A percentile compares a stretch with the other conserved stretches of the same genome.
These are phyloP conservation scores for Leuciscus idus DNA, from an alignment of 2,113 vertebrate species.

Conservation along the genomic window DNA sequence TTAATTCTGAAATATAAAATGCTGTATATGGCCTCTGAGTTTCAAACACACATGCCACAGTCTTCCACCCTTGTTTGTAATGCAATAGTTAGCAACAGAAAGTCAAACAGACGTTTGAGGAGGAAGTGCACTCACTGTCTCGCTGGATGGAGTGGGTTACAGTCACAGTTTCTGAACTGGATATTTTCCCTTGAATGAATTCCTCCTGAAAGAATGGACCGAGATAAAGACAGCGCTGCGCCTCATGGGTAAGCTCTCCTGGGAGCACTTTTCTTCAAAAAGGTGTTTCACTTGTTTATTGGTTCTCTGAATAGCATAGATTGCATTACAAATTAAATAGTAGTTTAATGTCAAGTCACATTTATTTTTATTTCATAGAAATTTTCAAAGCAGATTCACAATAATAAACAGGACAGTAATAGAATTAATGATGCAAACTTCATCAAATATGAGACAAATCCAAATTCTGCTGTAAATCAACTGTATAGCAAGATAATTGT, in stretches of 20 bases:
- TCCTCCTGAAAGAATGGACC: conserved; percentile 53
- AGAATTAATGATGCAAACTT: too few species aligned
- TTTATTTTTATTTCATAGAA: too few species aligned
- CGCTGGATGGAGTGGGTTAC: background rate
- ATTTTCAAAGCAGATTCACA: too few species aligned
- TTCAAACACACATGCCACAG: conserved; percentile 2
- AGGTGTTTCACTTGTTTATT: background rate
- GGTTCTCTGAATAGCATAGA: background rate
- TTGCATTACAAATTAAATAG: background rate
- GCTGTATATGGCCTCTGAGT: background rate
- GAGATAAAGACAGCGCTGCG: background rate
- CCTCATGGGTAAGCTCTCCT: conserved; percentile 55
- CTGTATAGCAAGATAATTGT: too few species aligned
- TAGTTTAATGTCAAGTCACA: too few species aligned
- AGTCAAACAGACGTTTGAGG: conserved; percentile 53
- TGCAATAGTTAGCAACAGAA: conserved; percentile 46
- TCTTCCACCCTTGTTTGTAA: conserved; percentile 50
- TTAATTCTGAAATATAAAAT: background rate
- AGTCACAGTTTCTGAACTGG: background rate
- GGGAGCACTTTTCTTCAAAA: background rate
- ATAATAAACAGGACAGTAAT: too few species aligned
- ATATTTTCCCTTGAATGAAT: background rate
- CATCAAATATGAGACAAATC: too few species aligned
- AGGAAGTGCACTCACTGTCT: conserved; percentile 20
- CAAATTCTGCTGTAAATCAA: too few species aligned